These are phyloP conservation scores for Lepidurus apus DNA, from an alignment of 1,140 invertebrate species.

Conservation along the genomic window DNA sequence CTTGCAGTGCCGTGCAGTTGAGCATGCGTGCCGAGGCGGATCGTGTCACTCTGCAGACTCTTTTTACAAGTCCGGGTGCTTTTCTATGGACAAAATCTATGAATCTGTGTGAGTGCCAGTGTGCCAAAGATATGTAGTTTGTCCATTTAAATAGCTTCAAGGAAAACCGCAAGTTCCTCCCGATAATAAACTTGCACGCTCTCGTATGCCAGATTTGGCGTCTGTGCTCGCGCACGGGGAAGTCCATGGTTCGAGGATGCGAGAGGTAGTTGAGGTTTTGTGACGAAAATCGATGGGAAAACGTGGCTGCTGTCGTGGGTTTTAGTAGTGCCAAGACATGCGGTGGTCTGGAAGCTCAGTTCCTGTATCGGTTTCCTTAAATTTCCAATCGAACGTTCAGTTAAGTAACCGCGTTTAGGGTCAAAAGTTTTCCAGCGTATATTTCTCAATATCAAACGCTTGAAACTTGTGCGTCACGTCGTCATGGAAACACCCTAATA, in stretches of 20 bases:
- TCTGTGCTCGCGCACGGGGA: background rate
- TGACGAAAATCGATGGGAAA: slow-evolving; percentile 6
- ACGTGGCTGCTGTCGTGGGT: background rate
- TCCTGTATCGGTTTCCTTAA: background rate
- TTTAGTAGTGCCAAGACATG: slow-evolving; percentile 7
- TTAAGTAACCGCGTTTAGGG: background rate
- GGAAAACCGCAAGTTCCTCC: background rate
- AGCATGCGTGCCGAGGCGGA: too few species aligned
- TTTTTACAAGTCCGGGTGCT: too few species aligned
- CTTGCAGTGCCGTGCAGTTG: too few species aligned
- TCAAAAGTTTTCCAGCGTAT: background rate
- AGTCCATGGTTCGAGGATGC: background rate
- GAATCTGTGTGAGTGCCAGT: too few species aligned
- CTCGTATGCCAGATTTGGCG: background rate
- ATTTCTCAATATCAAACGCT: background rate
- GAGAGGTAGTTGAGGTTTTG: background rate
- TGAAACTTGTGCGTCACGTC: background rate
- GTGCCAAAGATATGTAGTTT: background rate
- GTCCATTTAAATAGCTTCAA: background rate
- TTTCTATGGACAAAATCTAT: too few species aligned
- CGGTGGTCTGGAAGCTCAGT: background rate
- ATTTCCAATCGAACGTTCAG: background rate
- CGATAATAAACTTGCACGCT: background rate
- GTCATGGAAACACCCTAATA: slow-evolving; percentile 7
- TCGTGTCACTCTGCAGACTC: too few species aligned